A percentile compares a stretch with the other conserved stretches of the same genome.
Conservation (phyloP, 1,140 invertebrate species). For the Drosophila sturtevanti region DNA sequence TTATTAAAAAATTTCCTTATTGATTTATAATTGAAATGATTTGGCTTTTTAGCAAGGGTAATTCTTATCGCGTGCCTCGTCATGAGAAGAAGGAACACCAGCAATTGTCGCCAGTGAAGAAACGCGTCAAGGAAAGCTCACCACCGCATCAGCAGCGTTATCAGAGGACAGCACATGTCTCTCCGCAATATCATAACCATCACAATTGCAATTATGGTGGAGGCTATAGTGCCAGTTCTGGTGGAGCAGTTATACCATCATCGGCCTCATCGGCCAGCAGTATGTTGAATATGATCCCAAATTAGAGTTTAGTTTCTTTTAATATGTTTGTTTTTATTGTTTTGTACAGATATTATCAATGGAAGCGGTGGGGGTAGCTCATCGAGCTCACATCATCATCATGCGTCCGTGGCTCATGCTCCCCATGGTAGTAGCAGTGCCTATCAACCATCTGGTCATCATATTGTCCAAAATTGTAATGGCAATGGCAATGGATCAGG, state of each 20-base stretch:
- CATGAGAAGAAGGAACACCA: conserved; percentile 93
- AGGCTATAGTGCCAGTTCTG: conserved; percentile 46
- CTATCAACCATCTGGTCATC: conserved; percentile 60
- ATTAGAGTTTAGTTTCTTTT: not conserved
- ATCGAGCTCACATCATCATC: conserved; percentile 67
- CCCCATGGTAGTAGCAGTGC: conserved; percentile 51
- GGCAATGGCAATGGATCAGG: conserved; percentile 32
- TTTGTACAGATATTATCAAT: conserved; percentile 67
- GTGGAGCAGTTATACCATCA: conserved; percentile 63
- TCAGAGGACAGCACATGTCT: conserved; percentile 83
- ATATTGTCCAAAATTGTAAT: conserved; percentile 67
- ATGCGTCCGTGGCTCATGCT: conserved; percentile 56
- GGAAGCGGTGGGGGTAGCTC: conserved; percentile 50
- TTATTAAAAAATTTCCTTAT: not conserved
- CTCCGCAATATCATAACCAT: conserved; percentile 73
- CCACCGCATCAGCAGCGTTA: conserved; percentile 88
- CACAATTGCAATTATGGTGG: conserved; percentile 80
- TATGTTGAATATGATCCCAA: conserved; percentile 29
- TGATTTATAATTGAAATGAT: not conserved
- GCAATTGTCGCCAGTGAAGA: conserved; percentile 98
- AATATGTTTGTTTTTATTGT: not conserved
- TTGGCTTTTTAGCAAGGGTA: conserved; percentile 66
- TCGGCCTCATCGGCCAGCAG: conserved; percentile 72
- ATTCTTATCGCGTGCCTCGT: conserved; percentile 83
- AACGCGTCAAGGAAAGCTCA: conserved; percentile 98